Conservation (phyloP, 2,797 vertebrate genomes). For the Ceryle rudis region DNA sequence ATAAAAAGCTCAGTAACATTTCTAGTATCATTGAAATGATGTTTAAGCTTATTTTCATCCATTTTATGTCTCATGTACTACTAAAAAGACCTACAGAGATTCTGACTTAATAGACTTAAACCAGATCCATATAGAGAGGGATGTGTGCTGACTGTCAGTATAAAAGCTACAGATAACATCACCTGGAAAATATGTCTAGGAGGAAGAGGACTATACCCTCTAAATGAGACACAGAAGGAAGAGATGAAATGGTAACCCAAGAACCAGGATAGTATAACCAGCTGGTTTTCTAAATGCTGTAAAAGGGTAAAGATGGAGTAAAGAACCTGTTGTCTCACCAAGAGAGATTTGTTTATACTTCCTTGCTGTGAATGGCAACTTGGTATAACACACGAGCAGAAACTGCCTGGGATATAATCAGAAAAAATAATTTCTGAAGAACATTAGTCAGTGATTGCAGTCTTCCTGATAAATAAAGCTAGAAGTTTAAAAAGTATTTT, state of each 20-base stretch:
- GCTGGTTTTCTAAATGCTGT: neutral
- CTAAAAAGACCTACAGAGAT: neutral
- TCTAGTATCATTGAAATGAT: neutral
- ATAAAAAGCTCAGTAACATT: neutral
- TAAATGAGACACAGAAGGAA: neutral
- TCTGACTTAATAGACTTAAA: neutral
- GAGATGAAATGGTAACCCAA: neutral
- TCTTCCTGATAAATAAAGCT: neutral
- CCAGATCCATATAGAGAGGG: neutral
- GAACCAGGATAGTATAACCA: neutral
- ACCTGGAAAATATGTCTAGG: neutral
- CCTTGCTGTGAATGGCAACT: neutral
- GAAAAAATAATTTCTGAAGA: neutral
- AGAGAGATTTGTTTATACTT: neutral
- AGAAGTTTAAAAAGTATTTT: neutral
- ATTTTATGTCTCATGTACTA: neutral
- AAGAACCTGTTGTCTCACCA: neutral
- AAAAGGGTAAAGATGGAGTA: neutral
- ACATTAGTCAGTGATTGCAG: neutral
- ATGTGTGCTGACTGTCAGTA: neutral
- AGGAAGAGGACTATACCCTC: neutral
- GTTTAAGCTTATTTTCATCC: neutral
- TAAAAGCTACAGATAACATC: neutral
- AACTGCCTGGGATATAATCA: neutral
- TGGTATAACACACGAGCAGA: neutral